Evolutionary conservation across 2,113 vertebrate species (phyloP), one percentile per base, ranked within the genome.

Genomic region (Pseudopodoces humilis): DNA sequence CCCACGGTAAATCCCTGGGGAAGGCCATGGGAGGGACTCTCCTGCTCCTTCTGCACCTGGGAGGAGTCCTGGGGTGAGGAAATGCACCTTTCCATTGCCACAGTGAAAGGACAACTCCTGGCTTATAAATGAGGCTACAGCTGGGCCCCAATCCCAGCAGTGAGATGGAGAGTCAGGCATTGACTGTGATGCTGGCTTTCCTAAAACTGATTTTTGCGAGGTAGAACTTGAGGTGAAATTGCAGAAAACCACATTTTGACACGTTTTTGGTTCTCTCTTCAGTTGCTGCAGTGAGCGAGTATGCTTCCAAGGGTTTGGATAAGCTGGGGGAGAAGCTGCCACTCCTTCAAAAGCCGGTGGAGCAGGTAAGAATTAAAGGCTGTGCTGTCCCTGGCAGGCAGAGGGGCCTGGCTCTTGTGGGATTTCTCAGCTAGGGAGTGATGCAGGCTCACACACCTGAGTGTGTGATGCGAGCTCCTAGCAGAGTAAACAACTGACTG

Each of bases 291-390:
- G 98, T 97, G 46, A 98, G 98, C 13, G 98, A 98, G 13, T 98
- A 97, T 11, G 98, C 98, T 49, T 98, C 98, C 89, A 98, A 97
- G 86, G 98, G 98, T 2, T 89, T 99, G 92, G 98, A 98, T 78
- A 98, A 98, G 92, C 97, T 99, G 95, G 99, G 99, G 65, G 98
- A 98, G 69, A 99, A 97, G 13, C 88, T 99, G 56, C 98, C 98
- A 2, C 95, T 98, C 94, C 96, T 99, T 75, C 98, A 99, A 33
- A 98, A 98, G 86, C 98, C 98, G 6, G 95, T 98, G 27, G 98
- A 98, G 56, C 98, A 99, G 99, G 99, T 99, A 35, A 63, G 71
- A 35, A 17, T 24, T 7, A 8, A n/a, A 88, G 58, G 13, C n/a
- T 65, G 11, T 52, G 47, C 43, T 39, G 24, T 18, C 24, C 16